phyloP scores from a whole-genome alignment of 2,113 vertebrate genomes.

The Channa argus region DNA sequence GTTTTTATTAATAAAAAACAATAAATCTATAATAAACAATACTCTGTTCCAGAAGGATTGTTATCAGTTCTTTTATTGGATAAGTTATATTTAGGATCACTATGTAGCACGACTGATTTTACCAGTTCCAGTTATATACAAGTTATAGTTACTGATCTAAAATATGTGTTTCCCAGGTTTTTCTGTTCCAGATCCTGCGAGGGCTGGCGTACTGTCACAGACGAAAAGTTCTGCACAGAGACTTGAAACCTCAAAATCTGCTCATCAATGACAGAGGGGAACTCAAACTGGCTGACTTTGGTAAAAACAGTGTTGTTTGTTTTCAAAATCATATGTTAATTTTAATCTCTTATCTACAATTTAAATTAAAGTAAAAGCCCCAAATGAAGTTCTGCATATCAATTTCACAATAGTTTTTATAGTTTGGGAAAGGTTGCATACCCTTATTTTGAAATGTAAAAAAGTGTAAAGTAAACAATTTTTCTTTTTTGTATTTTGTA shows the following conservation, averaged over 20 bases:
- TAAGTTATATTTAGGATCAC: not conserved
- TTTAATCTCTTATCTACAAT: not conserved
- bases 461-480: too few species aligned
- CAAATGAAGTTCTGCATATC: too few species aligned
- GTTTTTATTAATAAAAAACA: too few species aligned
- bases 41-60: not conserved
- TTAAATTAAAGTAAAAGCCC: too few species aligned
- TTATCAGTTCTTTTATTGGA: not conserved
- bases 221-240: slow-evolving; percentile 90
- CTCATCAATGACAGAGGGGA: slow-evolving; percentile 91
- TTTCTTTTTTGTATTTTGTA: too few species aligned
- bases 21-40: too few species aligned
- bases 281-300: slow-evolving; percentile 91
- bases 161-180: slow-evolving; percentile 71
- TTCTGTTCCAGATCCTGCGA: slow-evolving; percentile 89
- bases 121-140: not conserved
- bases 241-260: slow-evolving; percentile 92
- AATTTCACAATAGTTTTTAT: too few species aligned
- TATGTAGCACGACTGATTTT: not conserved
- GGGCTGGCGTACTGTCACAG: slow-evolving; percentile 90
- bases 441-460: too few species aligned
- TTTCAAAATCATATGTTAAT: not conserved
- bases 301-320: slow-evolving; percentile 61
- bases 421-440: too few species aligned
- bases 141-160: not conserved